Conservation (phyloP, 1,140 invertebrate genomes). For the Samia ricini region DNA sequence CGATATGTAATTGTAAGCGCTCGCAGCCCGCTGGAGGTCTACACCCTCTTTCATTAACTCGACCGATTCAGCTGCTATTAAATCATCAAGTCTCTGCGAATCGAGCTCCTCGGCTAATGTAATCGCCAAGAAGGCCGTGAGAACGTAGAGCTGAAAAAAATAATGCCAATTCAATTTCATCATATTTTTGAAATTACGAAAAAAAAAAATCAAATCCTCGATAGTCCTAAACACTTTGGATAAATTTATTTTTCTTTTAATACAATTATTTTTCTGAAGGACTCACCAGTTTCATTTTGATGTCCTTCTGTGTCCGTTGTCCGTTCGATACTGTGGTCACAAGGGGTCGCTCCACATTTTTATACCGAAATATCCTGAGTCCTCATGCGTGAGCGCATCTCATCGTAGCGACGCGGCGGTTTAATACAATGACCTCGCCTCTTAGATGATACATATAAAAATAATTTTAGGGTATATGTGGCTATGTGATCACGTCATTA, state of each 20-base stretch:
- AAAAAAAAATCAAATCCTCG: no score
- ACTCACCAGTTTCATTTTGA: constrained; percentile 72
- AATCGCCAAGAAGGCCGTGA: constrained; percentile 48
- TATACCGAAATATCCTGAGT: constrained; percentile 69
- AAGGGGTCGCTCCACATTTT: constrained; percentile 62
- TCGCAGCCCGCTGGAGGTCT: constrained; percentile 28
- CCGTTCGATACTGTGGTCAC: constrained; percentile 57
- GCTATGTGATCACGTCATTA: not conserved
- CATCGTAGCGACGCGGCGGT: constrained; percentile 12
- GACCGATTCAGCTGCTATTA: constrained; percentile 33
- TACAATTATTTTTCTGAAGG: no score
- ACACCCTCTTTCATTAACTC: constrained; percentile 29
- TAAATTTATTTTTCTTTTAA: no score
- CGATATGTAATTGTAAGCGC: constrained; percentile 30
- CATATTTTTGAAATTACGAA: no score
- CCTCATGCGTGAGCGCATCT: constrained; percentile 45
- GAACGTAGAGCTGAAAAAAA: constrained; percentile 45
- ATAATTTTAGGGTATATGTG: constrained; percentile 1
- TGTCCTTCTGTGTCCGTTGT: constrained; percentile 62
- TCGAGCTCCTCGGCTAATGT: constrained; percentile 39
- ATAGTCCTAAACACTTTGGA: no score
- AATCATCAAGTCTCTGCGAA: constrained; percentile 33
- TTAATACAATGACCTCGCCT: constrained; percentile 58
- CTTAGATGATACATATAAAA: constrained; percentile 27
- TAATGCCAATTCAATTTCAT: no score